These are phyloP conservation scores for Stegodyphus dumicola DNA, from an alignment of 1,140 invertebrate genomes.

Conservation along the genomic window DNA sequence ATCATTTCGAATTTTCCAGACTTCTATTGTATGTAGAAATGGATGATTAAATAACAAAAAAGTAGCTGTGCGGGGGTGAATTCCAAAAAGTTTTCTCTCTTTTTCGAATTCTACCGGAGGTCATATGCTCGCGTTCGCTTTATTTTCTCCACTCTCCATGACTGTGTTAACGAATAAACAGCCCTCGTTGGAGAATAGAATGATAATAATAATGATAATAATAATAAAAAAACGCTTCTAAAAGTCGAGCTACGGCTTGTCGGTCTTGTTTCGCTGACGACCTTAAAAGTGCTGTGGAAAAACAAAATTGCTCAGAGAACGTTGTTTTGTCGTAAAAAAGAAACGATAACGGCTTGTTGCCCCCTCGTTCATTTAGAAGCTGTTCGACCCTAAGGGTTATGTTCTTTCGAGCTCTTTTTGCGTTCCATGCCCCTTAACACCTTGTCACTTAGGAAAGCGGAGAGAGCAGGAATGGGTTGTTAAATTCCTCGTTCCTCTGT, in stretches of 20 bases:
- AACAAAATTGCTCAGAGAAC: not conserved
- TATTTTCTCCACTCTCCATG: not conserved
- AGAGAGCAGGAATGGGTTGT: slow-evolving; percentile 3
- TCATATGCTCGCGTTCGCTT: not conserved
- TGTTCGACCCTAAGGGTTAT: slow-evolving; percentile 50
- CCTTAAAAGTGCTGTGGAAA: not conserved
- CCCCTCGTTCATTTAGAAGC: slow-evolving; percentile 49
- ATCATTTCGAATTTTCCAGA: slow-evolving; percentile 22
- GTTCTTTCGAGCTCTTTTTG: slow-evolving; percentile 16
- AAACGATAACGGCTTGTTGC: slow-evolving; percentile 48
- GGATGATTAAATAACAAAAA: slow-evolving; percentile 48
- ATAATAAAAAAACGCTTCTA: not conserved
- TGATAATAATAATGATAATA: slow-evolving; percentile 38
- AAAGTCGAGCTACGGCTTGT: not conserved
- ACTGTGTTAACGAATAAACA: slow-evolving; percentile 46
- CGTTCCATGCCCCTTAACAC: slow-evolving; percentile 11
- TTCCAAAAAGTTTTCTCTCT: slow-evolving; percentile 23
- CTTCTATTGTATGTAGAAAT: slow-evolving; percentile 23
- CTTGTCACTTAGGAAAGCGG: slow-evolving; percentile 2
- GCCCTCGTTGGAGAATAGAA: not conserved
- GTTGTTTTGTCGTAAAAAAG: slow-evolving; percentile 54
- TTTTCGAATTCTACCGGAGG: slow-evolving; percentile 29
- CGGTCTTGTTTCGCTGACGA: not conserved
- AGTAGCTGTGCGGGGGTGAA: not conserved
- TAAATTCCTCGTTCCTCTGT: slow-evolving; percentile 39